phyloP scores from a whole-genome alignment of 2,113 vertebrate genomes.

The Serinus canaria region DNA sequence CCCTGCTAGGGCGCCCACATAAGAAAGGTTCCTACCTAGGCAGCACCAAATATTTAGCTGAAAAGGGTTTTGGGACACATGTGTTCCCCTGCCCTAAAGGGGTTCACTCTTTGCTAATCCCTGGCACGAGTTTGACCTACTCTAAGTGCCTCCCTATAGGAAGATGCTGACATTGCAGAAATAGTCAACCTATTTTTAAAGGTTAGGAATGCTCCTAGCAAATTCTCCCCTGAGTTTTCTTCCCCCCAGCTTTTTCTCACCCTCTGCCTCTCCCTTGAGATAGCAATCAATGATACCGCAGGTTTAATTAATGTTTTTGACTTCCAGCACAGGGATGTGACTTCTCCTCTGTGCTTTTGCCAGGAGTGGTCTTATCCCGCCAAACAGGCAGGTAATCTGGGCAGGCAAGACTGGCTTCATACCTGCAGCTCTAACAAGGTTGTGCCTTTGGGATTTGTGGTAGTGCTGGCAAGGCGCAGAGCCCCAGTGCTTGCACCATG shows the following conservation, averaged over 20 bases:
- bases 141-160: not conserved
- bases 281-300: constrained; percentile 28
- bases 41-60: not conserved
- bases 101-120: not conserved
- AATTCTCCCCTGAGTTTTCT: not conserved
- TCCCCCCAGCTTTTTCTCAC: constrained; percentile 24
- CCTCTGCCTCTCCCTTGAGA: constrained; percentile 39
- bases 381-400: not conserved
- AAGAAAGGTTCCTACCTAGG: not conserved
- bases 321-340: constrained; percentile 22
- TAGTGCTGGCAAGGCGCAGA: not conserved
- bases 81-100: not conserved
- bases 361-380: constrained; percentile 11
- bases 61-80: not conserved
- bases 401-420: not conserved
- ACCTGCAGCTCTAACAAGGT: not conserved
- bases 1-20: not conserved
- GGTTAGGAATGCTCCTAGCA: not conserved
- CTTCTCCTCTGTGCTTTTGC: constrained; percentile 39
- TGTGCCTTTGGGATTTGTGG: not conserved
- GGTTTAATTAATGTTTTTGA: constrained; percentile 60
- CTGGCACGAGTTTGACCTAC: not conserved
- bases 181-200: not conserved
- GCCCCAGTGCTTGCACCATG: not conserved
- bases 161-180: not conserved